Evolutionary conservation across 2,797 vertebrate genomes (phyloP), one percentile per base, ranked within the genome.

Genomic region (Arnoldichthys spilopterus): DNA sequence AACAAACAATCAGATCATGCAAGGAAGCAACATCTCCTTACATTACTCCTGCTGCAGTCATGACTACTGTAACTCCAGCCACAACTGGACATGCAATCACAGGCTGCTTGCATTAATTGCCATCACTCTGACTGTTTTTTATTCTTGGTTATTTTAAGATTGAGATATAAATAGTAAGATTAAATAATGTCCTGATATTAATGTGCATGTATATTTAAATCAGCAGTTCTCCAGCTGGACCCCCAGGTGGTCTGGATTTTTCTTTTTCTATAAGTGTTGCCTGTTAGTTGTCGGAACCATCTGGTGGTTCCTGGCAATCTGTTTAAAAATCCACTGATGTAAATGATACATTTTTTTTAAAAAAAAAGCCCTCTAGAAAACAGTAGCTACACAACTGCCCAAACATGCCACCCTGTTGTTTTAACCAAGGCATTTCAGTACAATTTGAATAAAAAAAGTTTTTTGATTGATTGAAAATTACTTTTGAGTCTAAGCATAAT

Each of bases 1-100:
- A 9, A 26, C 56, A n/a, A 72, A 15, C n/a, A 58, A 9, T 30
- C 37, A 30, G 6, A 18, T 61, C 2, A 30, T 82, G n/a, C 72
- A 76, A 11, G 71, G 72, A 15, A 80, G n/a, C 32, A 84, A 84
- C 66, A 64, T 84, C 18, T 79, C 77, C n/a, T 49, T 84, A 73
- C 30, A 0, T 16, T 82, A 61, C 70, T 9, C 45, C 0, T 84
- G 83, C 66, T 84, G 83, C 59, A 34, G 3, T 24, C 37, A 32
- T n/a, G 8, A 45, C 26, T 81, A 73, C 6, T 84, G 83, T 59
- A 84, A 84, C 69, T 82, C 77, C 1, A 20, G 76, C 30, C 22
- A 68, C 37, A 16, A 32, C 13, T 40, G 49, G 24, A 32, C 16
- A 0, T 34, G 1, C 18, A 66, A 26, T 28, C 47, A 72, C 1